phyloP scores from a whole-genome alignment of 2,113 vertebrate species.

The Macrotis lagotis region DNA sequence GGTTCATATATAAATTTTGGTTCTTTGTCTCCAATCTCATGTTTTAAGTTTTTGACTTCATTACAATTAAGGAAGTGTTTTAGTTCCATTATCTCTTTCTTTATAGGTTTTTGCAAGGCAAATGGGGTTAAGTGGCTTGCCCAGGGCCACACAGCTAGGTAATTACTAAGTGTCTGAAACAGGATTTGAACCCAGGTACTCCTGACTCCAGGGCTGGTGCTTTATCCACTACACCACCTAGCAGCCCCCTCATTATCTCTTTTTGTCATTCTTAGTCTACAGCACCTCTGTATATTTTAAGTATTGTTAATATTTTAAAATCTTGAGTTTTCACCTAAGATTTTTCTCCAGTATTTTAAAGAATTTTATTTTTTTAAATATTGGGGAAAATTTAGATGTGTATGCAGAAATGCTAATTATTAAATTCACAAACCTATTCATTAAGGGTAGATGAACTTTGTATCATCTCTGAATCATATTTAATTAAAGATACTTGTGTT shows the following conservation, averaged over 20 bases:
- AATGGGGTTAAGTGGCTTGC: too few relatives aligned
- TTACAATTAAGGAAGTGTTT: not conserved
- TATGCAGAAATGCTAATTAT: constrained; percentile 26
- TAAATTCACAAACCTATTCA: constrained; percentile 43
- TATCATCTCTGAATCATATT: constrained; percentile 4
- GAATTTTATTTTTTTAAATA: constrained; percentile 8
- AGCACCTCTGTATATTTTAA: constrained; percentile 36
- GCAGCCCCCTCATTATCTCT: not conserved
- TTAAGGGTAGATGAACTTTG: constrained; percentile 1
- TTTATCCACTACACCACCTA: too few relatives aligned
- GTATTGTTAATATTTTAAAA: constrained; percentile 49
- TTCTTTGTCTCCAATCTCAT: constrained; percentile 37
- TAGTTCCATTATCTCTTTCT: not conserved
- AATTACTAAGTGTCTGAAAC: too few relatives aligned
- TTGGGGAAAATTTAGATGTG: constrained; percentile 52
- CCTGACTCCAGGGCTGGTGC: too few relatives aligned
- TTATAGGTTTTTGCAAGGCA: too few relatives aligned
- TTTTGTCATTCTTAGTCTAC: constrained; percentile 6
- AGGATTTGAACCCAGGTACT: too few relatives aligned
- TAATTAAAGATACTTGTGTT: constrained; percentile 31
- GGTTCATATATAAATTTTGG: not conserved
- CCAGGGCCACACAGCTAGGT: too few relatives aligned
- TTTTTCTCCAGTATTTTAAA: constrained; percentile 52
- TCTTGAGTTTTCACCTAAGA: constrained; percentile 34
- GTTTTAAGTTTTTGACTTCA: constrained; percentile 36